Percentiles rank a stretch among this genome's conserved stretches.
phyloP scores from a whole-genome alignment of 2,797 vertebrate genomes.

The Sphaeramia orbicularis region DNA sequence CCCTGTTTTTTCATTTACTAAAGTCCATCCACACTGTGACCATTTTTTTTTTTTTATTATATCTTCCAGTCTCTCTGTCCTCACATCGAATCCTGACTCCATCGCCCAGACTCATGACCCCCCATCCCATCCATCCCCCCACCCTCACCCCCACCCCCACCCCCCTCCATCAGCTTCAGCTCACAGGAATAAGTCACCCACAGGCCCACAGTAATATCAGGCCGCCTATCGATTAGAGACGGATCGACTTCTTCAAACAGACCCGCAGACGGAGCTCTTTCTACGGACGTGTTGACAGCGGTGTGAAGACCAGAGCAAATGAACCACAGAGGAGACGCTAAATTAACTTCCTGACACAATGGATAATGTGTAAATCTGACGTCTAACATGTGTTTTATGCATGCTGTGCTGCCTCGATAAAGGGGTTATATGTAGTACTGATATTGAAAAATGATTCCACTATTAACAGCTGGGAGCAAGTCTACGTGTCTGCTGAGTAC shows the following conservation, averaged over 20 bases:
- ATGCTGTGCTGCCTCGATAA: no score
- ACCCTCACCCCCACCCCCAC: constrained; percentile 8
- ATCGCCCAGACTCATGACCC: constrained; percentile 41
- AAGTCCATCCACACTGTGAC: not conserved
- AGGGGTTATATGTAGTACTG: no score
- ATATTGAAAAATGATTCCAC: no score
- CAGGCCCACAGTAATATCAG: constrained; percentile 38
- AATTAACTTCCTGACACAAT: not conserved
- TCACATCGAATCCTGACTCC: constrained; percentile 40
- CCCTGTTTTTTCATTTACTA: not conserved
- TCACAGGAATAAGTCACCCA: constrained; percentile 59
- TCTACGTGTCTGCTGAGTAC: no score
- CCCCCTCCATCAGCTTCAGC: constrained; percentile 3
- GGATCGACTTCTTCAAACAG: constrained; percentile 33
- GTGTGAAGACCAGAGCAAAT: not conserved
- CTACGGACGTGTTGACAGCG: not conserved
- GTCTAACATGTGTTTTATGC: no score
- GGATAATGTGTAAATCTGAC: no score
- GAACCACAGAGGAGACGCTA: not conserved
- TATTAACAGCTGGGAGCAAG: no score
- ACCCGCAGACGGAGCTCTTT: constrained; percentile 33
- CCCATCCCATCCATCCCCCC: not conserved
- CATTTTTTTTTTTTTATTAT: not conserved
- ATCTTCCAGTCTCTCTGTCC: constrained; percentile 28
- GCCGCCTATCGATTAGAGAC: constrained; percentile 45